Conservation (phyloP, 2,113 vertebrate genomes). For the Gorsachius goisagi region DNA sequence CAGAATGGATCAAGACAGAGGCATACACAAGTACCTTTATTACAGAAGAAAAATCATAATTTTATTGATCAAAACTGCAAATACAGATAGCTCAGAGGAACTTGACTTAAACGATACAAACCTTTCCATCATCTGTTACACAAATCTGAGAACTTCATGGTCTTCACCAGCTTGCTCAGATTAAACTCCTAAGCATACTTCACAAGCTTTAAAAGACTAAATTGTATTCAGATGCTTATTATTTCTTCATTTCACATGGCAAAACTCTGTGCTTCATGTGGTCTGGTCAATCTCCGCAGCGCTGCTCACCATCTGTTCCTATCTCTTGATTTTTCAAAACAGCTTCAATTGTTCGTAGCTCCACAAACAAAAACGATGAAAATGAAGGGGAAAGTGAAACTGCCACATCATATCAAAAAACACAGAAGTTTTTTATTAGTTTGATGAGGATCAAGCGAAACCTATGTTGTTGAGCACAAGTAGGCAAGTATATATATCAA, state of each 20-base stretch:
- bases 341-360: background rate
- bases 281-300: background rate
- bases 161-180: background rate
- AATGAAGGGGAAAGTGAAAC: background rate
- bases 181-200: background rate
- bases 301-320: background rate
- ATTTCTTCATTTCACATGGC: background rate
- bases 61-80: background rate
- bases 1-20: background rate
- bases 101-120: background rate
- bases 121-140: background rate
- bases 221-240: background rate
- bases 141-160: background rate
- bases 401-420: background rate
- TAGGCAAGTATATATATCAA: background rate
- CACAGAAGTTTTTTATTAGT: background rate
- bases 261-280: background rate
- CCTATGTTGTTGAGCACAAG: background rate
- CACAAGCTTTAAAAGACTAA: background rate
- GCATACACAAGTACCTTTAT: background rate
- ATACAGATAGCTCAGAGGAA: background rate
- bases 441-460: background rate
- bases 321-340: background rate
- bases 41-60: background rate
- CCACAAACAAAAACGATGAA: background rate